Base-by-base conservation (phyloP, 2,888 invertebrate species). In the Tiliacea citrago region DNA sequence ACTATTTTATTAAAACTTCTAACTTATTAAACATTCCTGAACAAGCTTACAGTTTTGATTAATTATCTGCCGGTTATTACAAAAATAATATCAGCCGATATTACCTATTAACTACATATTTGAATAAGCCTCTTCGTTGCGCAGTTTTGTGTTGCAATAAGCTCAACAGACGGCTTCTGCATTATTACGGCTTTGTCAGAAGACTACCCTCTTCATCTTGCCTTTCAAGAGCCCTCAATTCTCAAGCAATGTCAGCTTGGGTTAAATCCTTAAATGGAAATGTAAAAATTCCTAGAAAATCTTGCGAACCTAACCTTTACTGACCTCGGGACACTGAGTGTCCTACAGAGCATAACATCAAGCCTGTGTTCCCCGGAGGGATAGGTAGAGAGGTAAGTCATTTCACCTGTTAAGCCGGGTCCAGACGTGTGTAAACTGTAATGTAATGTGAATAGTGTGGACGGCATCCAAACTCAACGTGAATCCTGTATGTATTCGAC, bases 1-100 rank as follows among this genome's bases (percentile, higher is more conserved):
- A 68, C 42, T 58, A 29, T 60, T 13, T 21, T 29, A 66, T 24
- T 16, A 42, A 42, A 57, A 45, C 1, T 39, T 18, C 8, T 8
- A 65, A 49, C 18, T 24, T 49, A 35, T 39, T 66, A 49, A 42
- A 67, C 42, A 70, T 70, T 70, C 24, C 24, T 29, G 21, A 67
- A 51, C 21, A 13, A 58, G 10, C 21, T 16, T 51, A 65, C 10
- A 10, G 4, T 42, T 21, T 68, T 35, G n/a, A 39, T 65, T 69
- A 29, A 29, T 49, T 16, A 70, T 70, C 51, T 21, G 16, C 1
- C 29, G 7, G 8, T 55, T 67, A 18, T 55, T 67, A 18, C 0
- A 24, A 18, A 18, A 42, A 7, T 39, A 42, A 67, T 67, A 66
- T 69, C n/a, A 49, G 21, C 8, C 18, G 12, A 6, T 58, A 42